Percentiles rank a stretch among this genome's conserved stretches.
Conservation (phyloP, 1,140 invertebrate genomes). For the Atopsyche davidsoni region DNA sequence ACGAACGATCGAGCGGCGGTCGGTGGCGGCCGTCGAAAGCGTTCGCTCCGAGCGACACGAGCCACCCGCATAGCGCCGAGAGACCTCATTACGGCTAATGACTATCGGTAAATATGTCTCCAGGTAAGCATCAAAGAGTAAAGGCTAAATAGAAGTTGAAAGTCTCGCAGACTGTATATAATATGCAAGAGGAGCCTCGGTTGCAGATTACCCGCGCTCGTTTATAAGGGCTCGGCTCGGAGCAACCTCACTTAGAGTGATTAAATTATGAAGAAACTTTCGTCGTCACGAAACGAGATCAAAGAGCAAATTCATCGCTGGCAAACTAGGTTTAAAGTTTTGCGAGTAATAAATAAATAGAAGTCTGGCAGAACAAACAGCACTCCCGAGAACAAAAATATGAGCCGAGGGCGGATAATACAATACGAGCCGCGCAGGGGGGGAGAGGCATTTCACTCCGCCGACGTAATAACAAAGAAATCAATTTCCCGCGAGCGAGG, state of each 20-base stretch:
- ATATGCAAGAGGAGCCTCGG: neutral
- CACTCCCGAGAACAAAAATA: conserved; percentile 1
- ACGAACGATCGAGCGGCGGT: too few relatives aligned
- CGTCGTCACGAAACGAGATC: conserved; percentile 6
- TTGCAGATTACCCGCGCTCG: neutral
- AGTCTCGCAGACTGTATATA: neutral
- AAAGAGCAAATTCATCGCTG: conserved; percentile 1
- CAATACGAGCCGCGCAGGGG: conserved; percentile 1
- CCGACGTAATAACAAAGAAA: conserved; percentile 24
- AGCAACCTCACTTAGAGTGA: neutral
- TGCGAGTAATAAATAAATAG: conserved; percentile 11
- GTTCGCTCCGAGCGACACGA: too few relatives aligned
- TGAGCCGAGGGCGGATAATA: neutral
- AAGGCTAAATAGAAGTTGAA: too few relatives aligned
- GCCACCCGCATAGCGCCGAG: too few relatives aligned
- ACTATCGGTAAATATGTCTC: too few relatives aligned
- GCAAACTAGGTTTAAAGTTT: conserved; percentile 17
- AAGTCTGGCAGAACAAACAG: conserved; percentile 3
- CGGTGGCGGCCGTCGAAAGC: too few relatives aligned
- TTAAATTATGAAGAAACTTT: conserved; percentile 13
- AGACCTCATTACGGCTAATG: too few relatives aligned
- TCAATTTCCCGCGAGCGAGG: conserved; percentile 27
- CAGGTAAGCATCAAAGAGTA: too few relatives aligned
- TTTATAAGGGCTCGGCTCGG: neutral
- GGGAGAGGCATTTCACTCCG: conserved; percentile 7